Evolutionary conservation across 2,797 vertebrate species (phyloP), one percentile per base, ranked within the genome.

Genomic region (Sylvia borin): DNA sequence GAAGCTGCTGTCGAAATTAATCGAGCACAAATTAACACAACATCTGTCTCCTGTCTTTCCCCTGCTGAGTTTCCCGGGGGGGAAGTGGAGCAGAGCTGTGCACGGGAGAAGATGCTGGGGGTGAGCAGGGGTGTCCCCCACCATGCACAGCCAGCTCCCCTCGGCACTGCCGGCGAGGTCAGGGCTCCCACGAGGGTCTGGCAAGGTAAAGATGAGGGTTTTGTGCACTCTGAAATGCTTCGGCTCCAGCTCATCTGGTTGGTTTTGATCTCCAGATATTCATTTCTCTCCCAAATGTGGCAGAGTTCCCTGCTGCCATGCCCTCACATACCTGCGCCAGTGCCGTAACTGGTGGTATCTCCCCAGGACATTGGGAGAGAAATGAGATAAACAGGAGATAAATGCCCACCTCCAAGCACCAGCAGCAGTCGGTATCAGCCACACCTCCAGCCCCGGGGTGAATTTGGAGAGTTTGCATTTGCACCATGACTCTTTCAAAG

Each of bases 41-140:
- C 98, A 98, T 98, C 98, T 98, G 98, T 94, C 98, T 97, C 82
- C 96, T 98, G 96, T 97, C 98, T 97, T 97, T 97, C 96, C 95
- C 96, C 96, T 96, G 96, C 96, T 92, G 95, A 92, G 95, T 61
- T 95, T 96, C 93, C 72, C 8, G 77, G 97, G 97, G 45, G 80
- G 97, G 97, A 96, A 96, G 97, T 36, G 93, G 97, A 97, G 97
- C 76, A 54, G 61, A 68, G 64, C 68, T 10, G 15, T 0, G 8
- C 43, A 11, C 0, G 0, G 80, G 50, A 75, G 51, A 32, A 73
- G 65, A 36, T 3, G 1, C 2, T 1, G 7, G 36, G 34, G 16
- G 11, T 22, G 3, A 47, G 32, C 34, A 22, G 57, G 50, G 60
- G 5, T 48, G 58, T 16, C 34, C 72, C 45, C 45, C 43, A 13